Percentiles rank a stretch among this genome's conserved stretches.
phyloP scores from a whole-genome alignment of 1,140 invertebrate species.

The Melanaphis sacchari region DNA sequence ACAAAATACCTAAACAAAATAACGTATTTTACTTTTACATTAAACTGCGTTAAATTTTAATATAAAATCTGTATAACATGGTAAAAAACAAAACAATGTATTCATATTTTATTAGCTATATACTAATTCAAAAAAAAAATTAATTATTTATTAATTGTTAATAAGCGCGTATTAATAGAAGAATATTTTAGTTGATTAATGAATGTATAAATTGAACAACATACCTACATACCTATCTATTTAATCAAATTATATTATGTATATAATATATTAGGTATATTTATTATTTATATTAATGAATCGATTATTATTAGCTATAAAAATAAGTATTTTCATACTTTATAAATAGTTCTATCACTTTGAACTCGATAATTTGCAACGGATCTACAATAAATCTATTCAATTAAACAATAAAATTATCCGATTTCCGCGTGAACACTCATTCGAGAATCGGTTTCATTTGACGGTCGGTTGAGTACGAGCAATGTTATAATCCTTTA shows the following conservation, averaged over 20 bases:
- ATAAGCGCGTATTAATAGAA: background rate
- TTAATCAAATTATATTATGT: background rate
- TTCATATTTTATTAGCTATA: background rate
- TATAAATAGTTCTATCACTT: background rate
- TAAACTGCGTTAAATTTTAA: background rate
- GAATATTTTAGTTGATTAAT: background rate
- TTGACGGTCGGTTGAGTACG: constrained; percentile 46
- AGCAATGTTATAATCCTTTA: constrained; percentile 56
- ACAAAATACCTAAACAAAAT: background rate
- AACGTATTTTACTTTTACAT: background rate
- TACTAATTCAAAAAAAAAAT: background rate
- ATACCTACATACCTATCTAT: background rate
- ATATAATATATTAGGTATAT: background rate
- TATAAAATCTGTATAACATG: background rate
- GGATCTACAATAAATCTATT: background rate
- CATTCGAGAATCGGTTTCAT: constrained; percentile 49
- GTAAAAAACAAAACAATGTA: background rate
- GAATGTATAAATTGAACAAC: background rate
- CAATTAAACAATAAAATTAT: constrained; percentile 45
- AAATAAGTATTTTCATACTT: background rate
- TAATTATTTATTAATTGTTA: background rate
- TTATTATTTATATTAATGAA: background rate
- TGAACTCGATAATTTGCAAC: background rate
- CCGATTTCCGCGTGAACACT: constrained; percentile 35
- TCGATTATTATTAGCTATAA: background rate